Base-by-base conservation (phyloP, 2,113 vertebrate species). In the Microcebus lehilahytsara region DNA sequence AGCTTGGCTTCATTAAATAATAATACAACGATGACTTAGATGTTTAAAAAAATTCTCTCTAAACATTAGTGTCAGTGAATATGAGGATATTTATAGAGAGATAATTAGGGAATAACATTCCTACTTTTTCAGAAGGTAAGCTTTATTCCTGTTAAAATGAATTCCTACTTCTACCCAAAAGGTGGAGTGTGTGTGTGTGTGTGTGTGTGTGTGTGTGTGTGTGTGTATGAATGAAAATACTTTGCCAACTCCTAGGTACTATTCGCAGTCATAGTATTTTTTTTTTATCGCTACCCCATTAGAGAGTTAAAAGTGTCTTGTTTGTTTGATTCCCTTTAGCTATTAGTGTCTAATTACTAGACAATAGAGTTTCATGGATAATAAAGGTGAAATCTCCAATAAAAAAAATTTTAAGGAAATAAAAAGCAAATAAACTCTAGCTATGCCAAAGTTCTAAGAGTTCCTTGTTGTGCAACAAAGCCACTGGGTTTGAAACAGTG, bases 401-500 rank as follows among this genome's bases (percentile, higher is more conserved):
- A 30, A 66, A 81, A 96, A 62, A 27, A 88, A 91, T 93, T 85
- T 80, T 64, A 42, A 56, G 5, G 20, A 10, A 14, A 58, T 14
- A 58, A 85, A 79, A 83, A 87, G 75, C 62, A 64, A 30, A 30
- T 11, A 95, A 87, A 23, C 16, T 56, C 3, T 87, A 64, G 30
- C 9, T 96, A 71, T 97, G 75, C 78, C 93, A 90, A 97, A 69
- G 56, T 20, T 9, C 66, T 92, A 62, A 97, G 67, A 93, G 58
- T 89, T 97, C 67, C 77, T 67, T 23, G 53, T 98, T 98, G 84
- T 90, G 66, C 95, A 97, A 97, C 37, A 88, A 97, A 98, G 85
- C 34, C 91, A 93, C 49, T 97, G 89, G 51, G 94, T 98, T 97
- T 98, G 97, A 98, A 96, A 97, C 17, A 88, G 75, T 84, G 94